Conservation (phyloP, 2,113 vertebrate genomes). For the Elaphurus davidianus region DNA sequence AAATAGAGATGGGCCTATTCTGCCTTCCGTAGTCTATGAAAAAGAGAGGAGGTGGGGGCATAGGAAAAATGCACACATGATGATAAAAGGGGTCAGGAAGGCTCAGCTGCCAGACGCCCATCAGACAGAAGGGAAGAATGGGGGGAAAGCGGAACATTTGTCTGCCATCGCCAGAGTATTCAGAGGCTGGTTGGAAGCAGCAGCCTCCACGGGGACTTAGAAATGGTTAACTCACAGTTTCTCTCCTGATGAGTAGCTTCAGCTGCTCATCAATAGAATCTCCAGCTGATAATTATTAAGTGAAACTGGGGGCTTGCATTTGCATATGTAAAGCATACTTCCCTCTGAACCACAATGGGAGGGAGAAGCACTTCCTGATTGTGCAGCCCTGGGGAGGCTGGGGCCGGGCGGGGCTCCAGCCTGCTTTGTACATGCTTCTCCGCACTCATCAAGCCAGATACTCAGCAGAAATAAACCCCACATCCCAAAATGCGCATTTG, state of each 20-base stretch:
- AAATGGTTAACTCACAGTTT: slow-evolving; percentile 76
- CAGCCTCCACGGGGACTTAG: not conserved
- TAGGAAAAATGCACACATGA: not conserved
- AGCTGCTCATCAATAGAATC: slow-evolving; percentile 85
- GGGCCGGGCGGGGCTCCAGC: slow-evolving; percentile 63
- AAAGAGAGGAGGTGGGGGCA: not conserved
- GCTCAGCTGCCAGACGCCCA: not conserved
- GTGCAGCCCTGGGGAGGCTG: slow-evolving; percentile 63
- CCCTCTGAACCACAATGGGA: slow-evolving; percentile 75
- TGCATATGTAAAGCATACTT: slow-evolving; percentile 83
- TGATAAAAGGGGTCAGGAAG: not conserved
- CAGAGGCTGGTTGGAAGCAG: not conserved
- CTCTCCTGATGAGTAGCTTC: slow-evolving; percentile 78
- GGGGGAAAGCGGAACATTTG: not conserved
- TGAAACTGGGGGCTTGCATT: slow-evolving; percentile 81
- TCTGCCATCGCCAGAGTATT: not conserved
- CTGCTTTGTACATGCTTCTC: slow-evolving; percentile 70
- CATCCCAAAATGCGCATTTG: slow-evolving; percentile 39
- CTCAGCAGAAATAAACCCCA: slow-evolving; percentile 73
- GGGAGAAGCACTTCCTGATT: slow-evolving; percentile 78
- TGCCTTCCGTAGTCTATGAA: not conserved
- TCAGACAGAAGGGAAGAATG: not conserved
- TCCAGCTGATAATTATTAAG: slow-evolving; percentile 88
- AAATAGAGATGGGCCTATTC: not conserved
- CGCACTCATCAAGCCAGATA: slow-evolving; percentile 73